Percentiles rank a stretch among this genome's conserved stretches.
Evolutionary conservation across 2,113 vertebrate species (phyloP).

Genomic region (Vulpes vulpes): DNA sequence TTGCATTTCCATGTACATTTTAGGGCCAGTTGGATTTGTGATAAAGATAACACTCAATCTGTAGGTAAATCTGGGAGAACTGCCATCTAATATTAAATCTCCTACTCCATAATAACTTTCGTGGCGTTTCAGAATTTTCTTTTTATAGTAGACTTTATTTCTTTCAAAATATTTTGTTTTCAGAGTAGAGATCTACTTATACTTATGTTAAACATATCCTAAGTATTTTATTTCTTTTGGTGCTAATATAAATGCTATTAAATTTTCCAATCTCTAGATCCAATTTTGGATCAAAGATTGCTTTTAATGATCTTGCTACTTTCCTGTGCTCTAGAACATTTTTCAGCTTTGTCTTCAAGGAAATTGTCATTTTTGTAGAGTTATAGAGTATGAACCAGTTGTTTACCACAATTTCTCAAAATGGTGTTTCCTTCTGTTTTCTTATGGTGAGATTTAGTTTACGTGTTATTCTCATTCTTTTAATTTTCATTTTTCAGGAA

Average conservation of each 20-base stretch:
- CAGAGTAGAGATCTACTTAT: not conserved
- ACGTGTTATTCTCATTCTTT: not conserved
- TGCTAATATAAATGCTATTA: not conserved
- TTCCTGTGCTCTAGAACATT: not conserved
- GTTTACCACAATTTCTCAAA: not conserved
- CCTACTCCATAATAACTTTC: not conserved
- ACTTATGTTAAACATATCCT: not conserved
- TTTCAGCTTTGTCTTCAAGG: not conserved
- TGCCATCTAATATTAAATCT: not conserved
- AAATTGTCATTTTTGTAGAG: not conserved
- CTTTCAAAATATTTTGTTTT: not conserved
- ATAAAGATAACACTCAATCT: not conserved
- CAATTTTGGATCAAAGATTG: not conserved
- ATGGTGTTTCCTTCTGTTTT: not conserved
- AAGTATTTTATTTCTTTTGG: not conserved
- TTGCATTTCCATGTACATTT: not conserved
- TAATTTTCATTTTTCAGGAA: not conserved
- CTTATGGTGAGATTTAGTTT: not conserved
- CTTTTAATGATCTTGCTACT: not conserved
- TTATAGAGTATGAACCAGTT: not conserved
- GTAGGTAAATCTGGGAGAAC: not conserved
- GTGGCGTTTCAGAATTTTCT: not conserved
- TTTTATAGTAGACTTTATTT: not conserved
- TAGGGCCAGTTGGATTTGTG: not conserved
- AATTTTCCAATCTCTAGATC: too few species aligned